phyloP scores from a whole-genome alignment of 2,113 vertebrate species.

The Mandrillus leucophaeus region DNA sequence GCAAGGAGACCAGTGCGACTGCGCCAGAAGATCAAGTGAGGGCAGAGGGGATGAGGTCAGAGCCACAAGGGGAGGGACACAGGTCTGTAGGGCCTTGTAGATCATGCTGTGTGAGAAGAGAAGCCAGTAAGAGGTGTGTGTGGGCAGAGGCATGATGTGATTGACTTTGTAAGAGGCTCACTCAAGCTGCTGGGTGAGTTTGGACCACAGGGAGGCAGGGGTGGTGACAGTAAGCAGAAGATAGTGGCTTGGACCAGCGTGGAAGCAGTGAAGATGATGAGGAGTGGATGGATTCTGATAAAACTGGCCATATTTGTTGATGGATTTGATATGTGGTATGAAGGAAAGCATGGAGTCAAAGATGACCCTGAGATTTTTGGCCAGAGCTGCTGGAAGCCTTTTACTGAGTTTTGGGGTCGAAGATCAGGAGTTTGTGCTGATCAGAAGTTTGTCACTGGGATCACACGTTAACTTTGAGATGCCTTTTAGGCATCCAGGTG shows the following conservation, averaged over 20 bases:
- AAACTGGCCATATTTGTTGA: neutral
- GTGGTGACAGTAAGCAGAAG: neutral
- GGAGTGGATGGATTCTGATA: neutral
- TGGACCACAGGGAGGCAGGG: neutral
- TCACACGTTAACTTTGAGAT: neutral
- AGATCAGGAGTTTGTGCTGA: neutral
- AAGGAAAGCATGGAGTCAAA: neutral
- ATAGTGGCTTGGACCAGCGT: neutral
- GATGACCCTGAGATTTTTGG: neutral
- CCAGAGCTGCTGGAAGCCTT: neutral
- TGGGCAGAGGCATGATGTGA: neutral
- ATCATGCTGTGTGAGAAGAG: neutral
- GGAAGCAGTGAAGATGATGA: neutral
- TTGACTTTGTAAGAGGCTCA: neutral
- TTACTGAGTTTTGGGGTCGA: neutral
- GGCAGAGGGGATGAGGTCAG: neutral
- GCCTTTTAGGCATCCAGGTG: neutral
- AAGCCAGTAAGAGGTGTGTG: neutral
- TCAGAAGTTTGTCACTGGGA: too few relatives aligned
- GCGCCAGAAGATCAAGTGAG: neutral
- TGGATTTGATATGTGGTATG: neutral
- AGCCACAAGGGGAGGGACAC: neutral
- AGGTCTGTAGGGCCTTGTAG: neutral
- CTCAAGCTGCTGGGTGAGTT: neutral
- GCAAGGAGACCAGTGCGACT: neutral